Percentiles rank a stretch among this genome's conserved stretches.
phyloP scores from a whole-genome alignment of 2,888 invertebrate species.

The Deilephila porcellus region DNA sequence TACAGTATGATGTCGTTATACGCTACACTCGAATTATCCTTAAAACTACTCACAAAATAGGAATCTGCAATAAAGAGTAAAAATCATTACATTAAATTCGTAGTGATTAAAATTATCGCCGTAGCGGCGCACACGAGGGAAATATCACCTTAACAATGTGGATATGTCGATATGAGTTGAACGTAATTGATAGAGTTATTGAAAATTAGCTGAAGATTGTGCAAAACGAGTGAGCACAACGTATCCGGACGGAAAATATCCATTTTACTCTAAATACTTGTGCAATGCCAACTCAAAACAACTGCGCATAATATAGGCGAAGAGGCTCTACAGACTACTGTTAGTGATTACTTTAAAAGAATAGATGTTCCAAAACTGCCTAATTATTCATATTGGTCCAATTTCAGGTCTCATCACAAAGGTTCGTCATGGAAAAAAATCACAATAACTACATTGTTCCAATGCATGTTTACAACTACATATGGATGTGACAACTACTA shows the following conservation, averaged over 20 bases:
- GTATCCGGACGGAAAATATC: constrained; percentile 62
- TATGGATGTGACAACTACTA: background rate
- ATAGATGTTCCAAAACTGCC: constrained; percentile 26
- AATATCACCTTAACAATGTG: constrained; percentile 50
- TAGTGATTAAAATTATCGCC: constrained; percentile 20
- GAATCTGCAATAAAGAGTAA: constrained; percentile 78
- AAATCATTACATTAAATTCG: constrained; percentile 31
- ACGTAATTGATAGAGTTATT: constrained; percentile 36
- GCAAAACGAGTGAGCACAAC: constrained; percentile 33
- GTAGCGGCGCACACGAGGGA: constrained; percentile 1
- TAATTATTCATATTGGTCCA: constrained; percentile 63
- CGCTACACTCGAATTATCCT: constrained; percentile 60
- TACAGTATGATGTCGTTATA: constrained; percentile 37
- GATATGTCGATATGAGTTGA: constrained; percentile 53
- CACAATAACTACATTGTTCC: constrained; percentile 46
- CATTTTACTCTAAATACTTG: constrained; percentile 14
- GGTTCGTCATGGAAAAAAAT: constrained; percentile 60
- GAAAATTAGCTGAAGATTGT: constrained; percentile 39
- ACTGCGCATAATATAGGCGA: background rate
- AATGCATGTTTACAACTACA: constrained; percentile 8
- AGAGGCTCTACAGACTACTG: background rate
- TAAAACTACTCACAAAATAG: constrained; percentile 79
- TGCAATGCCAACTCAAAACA: constrained; percentile 13
- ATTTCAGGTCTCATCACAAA: constrained; percentile 64
- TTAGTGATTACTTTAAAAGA: constrained; percentile 1